These are phyloP conservation scores for Eonycteris spelaea DNA, from an alignment of 2,113 vertebrate species.

Conservation along the genomic window DNA sequence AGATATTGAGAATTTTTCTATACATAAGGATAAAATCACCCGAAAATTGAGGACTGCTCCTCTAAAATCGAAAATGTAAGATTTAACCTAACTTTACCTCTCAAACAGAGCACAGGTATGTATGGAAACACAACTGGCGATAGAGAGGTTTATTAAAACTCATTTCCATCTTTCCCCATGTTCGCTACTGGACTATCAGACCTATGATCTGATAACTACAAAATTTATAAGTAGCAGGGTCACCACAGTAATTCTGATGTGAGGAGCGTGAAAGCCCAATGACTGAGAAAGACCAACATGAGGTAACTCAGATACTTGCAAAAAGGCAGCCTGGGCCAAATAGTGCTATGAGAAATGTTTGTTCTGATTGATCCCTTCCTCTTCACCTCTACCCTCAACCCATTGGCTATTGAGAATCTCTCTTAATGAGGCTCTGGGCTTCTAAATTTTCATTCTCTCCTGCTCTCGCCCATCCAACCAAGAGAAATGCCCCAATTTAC, in stretches of 20 bases:
- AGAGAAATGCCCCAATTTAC: not conserved
- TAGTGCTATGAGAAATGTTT: not conserved
- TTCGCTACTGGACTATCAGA: not conserved
- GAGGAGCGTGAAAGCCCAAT: not conserved
- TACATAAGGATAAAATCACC: not conserved
- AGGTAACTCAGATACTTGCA: not conserved
- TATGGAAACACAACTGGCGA: not conserved
- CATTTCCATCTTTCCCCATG: not conserved
- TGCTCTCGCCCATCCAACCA: not conserved
- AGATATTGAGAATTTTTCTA: not conserved
- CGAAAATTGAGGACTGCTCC: not conserved
- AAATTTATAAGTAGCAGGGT: not conserved
- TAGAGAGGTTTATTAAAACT: not conserved
- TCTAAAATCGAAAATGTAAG: constrained; percentile 8
- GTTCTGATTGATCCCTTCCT: not conserved
- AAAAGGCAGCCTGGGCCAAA: not conserved
- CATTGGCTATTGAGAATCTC: not conserved
- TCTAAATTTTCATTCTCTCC: not conserved
- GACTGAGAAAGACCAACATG: not conserved
- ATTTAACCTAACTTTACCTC: not conserved
- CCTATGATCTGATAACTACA: not conserved
- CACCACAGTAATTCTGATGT: constrained; percentile 1
- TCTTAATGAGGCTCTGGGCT: not conserved
- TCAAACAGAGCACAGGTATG: not conserved
- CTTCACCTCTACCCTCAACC: not conserved